phyloP scores from a whole-genome alignment of 2,888 invertebrate species.

The Platypus cylindrus region DNA sequence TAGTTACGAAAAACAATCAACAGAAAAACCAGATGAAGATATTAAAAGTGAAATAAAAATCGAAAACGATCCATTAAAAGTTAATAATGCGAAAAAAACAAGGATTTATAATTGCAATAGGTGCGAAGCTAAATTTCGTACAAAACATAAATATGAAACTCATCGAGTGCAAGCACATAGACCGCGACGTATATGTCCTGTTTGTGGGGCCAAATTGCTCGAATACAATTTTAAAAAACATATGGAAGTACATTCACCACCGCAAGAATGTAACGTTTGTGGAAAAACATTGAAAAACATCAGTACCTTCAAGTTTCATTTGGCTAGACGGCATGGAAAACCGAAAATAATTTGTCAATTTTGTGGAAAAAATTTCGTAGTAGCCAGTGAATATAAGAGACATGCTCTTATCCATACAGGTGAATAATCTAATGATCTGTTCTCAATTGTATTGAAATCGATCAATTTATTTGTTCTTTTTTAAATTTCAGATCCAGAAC shows the following conservation, averaged over 20 bases:
- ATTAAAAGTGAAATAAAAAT: constrained; percentile 7
- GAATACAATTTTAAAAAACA: constrained; percentile 14
- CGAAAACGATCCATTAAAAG: not conserved
- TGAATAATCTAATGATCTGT: constrained; percentile 19
- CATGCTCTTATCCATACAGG: constrained; percentile 22
- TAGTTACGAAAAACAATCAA: constrained; percentile 2
- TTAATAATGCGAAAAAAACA: constrained; percentile 8
- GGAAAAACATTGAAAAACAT: constrained; percentile 25
- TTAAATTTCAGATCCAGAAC: constrained; percentile 24
- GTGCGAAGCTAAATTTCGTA: constrained; percentile 22
- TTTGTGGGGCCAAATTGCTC: constrained; percentile 26
- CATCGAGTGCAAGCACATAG: constrained; percentile 21
- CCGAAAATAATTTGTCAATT: constrained; percentile 27
- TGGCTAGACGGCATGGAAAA: constrained; percentile 19
- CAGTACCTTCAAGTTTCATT: too few relatives aligned
- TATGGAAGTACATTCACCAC: constrained; percentile 23
- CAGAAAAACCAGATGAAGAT: constrained; percentile 3
- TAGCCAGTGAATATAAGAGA: constrained; percentile 24
- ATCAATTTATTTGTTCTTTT: not conserved
- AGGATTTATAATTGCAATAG: constrained; percentile 19
- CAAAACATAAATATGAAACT: constrained; percentile 15
- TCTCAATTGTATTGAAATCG: not conserved
- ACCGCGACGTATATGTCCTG: constrained; percentile 25
- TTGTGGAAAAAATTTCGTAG: constrained; percentile 25
- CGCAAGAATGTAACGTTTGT: constrained; percentile 24